Conservation (phyloP, 35 echinoderm and acorn worm species). For the Anneissia japonica region DNA sequence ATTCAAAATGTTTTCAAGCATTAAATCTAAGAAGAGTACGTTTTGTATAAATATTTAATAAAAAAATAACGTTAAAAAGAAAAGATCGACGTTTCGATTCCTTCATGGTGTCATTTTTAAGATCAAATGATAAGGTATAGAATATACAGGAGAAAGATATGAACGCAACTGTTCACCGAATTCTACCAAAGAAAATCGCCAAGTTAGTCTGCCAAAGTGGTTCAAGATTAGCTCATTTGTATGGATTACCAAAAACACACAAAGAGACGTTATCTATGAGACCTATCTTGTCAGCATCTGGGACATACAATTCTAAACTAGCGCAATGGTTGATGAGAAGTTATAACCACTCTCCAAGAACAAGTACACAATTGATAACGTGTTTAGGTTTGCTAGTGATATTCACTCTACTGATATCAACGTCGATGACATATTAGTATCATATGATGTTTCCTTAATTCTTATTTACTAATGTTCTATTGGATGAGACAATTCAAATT, state of each 20-base stretch:
- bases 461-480: not conserved
- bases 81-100: no score
- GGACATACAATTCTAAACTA: not conserved
- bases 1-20: no score
- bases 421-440: not conserved
- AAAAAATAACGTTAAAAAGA: no score
- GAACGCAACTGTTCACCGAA: not conserved
- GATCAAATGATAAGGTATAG: no score
- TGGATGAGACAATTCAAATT: not conserved
- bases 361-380: not conserved
- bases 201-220: not conserved
- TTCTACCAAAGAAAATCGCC: not conserved
- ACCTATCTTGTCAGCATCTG: not conserved
- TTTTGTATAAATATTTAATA: no score
- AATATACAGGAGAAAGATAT: slow-evolving; percentile 1
- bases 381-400: not conserved
- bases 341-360: not conserved
- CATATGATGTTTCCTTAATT: not conserved
- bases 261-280: not conserved
- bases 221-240: not conserved
- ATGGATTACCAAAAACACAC: not conserved
- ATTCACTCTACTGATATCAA: not conserved
- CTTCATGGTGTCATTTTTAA: no score
- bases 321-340: not conserved
- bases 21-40: no score